phyloP scores from a whole-genome alignment of 1,140 invertebrate species.

The Aphis gossypii region DNA sequence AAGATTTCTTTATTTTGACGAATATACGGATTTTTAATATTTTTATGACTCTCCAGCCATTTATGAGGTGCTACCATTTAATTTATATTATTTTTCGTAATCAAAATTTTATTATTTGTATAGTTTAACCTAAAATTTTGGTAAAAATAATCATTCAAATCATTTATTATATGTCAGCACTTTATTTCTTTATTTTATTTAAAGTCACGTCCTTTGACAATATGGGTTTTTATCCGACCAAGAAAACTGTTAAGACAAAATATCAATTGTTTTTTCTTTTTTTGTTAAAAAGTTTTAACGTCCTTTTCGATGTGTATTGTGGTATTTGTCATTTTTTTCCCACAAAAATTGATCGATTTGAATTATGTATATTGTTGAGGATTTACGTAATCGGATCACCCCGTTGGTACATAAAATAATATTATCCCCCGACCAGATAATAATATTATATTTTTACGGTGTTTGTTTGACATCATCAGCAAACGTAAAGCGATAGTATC shows the following conservation, averaged over 20 bases:
- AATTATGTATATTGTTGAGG: background rate
- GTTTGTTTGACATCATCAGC: background rate
- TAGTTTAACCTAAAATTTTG: background rate
- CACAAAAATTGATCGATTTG: background rate
- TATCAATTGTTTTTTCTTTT: background rate
- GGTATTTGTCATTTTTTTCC: background rate
- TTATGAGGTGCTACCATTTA: background rate
- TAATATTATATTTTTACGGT: no score
- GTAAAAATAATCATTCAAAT: background rate
- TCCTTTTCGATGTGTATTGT: background rate
- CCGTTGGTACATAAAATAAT: background rate
- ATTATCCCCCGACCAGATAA: no score
- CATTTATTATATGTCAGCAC: background rate
- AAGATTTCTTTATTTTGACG: background rate
- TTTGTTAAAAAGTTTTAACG: background rate
- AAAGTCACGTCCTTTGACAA: background rate
- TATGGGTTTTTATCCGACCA: background rate
- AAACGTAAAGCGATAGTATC: background rate
- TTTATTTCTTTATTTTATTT: background rate
- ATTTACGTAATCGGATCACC: background rate
- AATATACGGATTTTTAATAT: background rate
- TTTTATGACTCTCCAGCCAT: background rate
- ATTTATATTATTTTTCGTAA: background rate
- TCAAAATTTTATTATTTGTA: background rate
- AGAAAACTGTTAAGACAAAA: background rate